A percentile compares a stretch with the other conserved stretches of the same genome.
Conservation (phyloP, 2,888 invertebrate species). For the Dichetophora obliterata region DNA sequence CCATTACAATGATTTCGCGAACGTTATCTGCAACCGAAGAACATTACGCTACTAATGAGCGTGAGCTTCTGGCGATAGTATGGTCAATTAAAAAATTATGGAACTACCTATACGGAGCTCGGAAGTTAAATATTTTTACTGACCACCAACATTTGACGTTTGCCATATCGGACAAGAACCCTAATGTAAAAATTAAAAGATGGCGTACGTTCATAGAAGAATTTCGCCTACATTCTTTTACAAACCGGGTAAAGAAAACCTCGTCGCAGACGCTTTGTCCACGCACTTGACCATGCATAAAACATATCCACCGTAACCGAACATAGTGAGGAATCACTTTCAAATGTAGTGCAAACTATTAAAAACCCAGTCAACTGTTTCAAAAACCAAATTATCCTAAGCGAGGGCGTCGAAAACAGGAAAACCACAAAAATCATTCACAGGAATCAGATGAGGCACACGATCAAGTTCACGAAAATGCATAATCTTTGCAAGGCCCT, state of each 20-base stretch:
- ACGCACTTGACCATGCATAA: background rate
- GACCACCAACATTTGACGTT: constrained; percentile 35
- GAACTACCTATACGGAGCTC: constrained; percentile 27
- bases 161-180: no score
- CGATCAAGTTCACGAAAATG: background rate
- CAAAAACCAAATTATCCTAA: constrained; percentile 15
- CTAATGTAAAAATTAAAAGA: no score
- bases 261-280: constrained; percentile 34
- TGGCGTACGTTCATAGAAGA: no score
- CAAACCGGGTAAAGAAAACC: no score
- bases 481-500: background rate
- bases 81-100: constrained; percentile 9
- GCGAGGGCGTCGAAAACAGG: constrained; percentile 41
- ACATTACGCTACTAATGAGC: background rate
- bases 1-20: constrained; percentile 33
- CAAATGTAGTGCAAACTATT: background rate
- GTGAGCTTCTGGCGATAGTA: background rate
- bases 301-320: background rate
- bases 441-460: background rate
- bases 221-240: no score
- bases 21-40: constrained; percentile 24
- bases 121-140: background rate
- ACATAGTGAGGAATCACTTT: background rate
- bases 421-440: background rate
- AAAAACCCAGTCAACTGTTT: no score